Evolutionary conservation across 2,797 vertebrate species (phyloP), one percentile per base, ranked within the genome.

Genomic region (Rhinatrema bivittatum): DNA sequence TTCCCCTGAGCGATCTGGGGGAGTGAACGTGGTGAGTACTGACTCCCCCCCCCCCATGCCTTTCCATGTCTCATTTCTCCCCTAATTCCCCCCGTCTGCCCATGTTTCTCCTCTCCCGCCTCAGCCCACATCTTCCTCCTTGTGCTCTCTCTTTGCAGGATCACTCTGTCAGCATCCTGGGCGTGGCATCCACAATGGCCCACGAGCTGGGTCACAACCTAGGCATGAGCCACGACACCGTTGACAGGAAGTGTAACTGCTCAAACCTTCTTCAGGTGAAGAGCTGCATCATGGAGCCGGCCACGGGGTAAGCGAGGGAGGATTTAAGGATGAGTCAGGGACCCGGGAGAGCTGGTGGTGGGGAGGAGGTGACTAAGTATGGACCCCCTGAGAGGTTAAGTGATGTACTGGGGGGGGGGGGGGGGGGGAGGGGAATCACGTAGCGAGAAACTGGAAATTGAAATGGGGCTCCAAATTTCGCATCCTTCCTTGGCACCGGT

Each of bases 151-250:
- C 29, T 4, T 11, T 6, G 1, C 67, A 98, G 94, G 94, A 97
- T 59, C 90, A 96, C 57, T 88, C 95, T 1, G 63, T 87, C 13
- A 94, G 91, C 1, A 68, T 90, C 16, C 50, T 95, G 6, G 88
- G 87, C 2, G 62, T 95, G 4, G 88, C 93, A 4, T 92, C 94
- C 46, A 94, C 93, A 0, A 71, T 97, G 2, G 93, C 93, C 2
- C 94, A 98, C 2, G 91, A 94, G 55, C 64, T 98, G 2, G 94
- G 94, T 5, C 94, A 97, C 60, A 97, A 91, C 69, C 66, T 97
- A 43, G 94, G 94, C 32, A 83, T 97, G 76, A 82, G 54, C 31
- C 94, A 98, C 1, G 89, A 93, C 53, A 52, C 78, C 0, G 15
- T 70, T 0, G 74, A 85, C 2, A 85, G 84, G 3, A 63, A 34